Percentiles rank a stretch among this genome's conserved stretches.
Evolutionary conservation across 2,888 invertebrate genomes (phyloP).

Genomic region (Anaspis maculata): DNA sequence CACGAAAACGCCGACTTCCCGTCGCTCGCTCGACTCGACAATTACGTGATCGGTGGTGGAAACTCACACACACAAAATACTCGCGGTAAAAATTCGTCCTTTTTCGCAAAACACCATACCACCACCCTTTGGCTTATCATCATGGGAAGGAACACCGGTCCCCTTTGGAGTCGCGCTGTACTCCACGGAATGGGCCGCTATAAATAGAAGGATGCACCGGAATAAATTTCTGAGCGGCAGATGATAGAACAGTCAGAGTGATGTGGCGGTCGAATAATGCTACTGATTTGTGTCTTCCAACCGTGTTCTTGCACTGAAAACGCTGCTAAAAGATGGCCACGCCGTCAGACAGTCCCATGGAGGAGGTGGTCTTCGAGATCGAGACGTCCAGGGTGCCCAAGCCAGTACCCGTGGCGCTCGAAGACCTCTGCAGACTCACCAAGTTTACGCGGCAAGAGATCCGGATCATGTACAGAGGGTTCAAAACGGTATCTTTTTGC

Average conservation of each 20-base stretch:
- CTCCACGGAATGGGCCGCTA: constrained; percentile 9
- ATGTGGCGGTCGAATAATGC: constrained; percentile 13
- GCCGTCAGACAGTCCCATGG: constrained; percentile 78
- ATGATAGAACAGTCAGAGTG: constrained; percentile 23
- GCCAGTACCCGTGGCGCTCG: constrained; percentile 77
- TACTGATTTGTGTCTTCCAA: constrained; percentile 15
- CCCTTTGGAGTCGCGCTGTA: too few species aligned
- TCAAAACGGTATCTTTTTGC: constrained; percentile 98
- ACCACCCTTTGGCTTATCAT: too few species aligned
- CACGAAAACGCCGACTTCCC: constrained; percentile 7
- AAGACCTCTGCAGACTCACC: constrained; percentile 85
- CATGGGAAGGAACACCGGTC: too few species aligned
- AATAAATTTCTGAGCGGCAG: constrained; percentile 22
- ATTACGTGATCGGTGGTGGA: too few species aligned
- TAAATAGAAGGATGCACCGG: constrained; percentile 24
- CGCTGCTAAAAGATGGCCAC: constrained; percentile 58
- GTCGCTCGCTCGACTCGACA: constrained; percentile 6
- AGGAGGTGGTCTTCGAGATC: constrained; percentile 79
- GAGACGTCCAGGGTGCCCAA: constrained; percentile 73
- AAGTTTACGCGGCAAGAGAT: constrained; percentile 95
- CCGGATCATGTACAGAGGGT: constrained; percentile 94
- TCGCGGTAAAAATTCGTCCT: too few species aligned
- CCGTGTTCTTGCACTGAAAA: constrained; percentile 5
- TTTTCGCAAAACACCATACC: too few species aligned
- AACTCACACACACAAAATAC: constrained; percentile 5